Evolutionary conservation across 2,888 invertebrate genomes (phyloP).

Genomic region (Eupithecia abbreviata): DNA sequence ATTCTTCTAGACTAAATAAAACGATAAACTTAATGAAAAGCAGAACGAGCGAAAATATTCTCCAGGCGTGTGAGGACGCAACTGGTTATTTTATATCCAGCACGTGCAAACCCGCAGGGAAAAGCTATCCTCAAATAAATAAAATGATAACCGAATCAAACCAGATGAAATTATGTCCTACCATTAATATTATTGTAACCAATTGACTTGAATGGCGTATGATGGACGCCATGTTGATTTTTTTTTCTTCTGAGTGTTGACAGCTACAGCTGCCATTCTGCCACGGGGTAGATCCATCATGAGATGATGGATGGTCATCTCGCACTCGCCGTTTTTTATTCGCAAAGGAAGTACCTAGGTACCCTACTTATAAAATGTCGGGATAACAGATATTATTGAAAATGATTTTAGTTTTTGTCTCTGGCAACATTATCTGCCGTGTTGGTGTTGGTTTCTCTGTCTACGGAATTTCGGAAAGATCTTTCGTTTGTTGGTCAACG

Average conservation of each 20-base stretch:
- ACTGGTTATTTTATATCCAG: background rate
- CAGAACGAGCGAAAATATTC: background rate
- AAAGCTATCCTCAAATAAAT: constrained; percentile 10
- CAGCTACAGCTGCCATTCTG: constrained; percentile 61
- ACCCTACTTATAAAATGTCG: constrained; percentile 32
- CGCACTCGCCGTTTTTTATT: constrained; percentile 46
- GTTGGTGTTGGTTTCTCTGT: constrained; percentile 4
- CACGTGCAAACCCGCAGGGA: background rate
- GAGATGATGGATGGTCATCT: constrained; percentile 61
- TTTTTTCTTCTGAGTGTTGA: constrained; percentile 58
- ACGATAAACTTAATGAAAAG: background rate
- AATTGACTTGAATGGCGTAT: constrained; percentile 76
- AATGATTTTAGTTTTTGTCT: constrained; percentile 16
- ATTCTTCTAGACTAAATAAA: background rate
- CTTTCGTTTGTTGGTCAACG: background rate
- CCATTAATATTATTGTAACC: constrained; percentile 73
- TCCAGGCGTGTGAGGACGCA: background rate
- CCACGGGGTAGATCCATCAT: constrained; percentile 70
- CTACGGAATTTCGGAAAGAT: background rate
- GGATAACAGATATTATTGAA: constrained; percentile 22
- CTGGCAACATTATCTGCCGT: constrained; percentile 11
- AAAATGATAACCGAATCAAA: constrained; percentile 45
- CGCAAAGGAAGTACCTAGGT: constrained; percentile 43
- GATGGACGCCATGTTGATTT: constrained; percentile 54
- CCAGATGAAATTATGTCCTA: constrained; percentile 60